A percentile compares a stretch with the other conserved stretches of the same genome.
Evolutionary conservation across 1,140 invertebrate genomes (phyloP).

Genomic region (Andrena cerasifolii): DNA sequence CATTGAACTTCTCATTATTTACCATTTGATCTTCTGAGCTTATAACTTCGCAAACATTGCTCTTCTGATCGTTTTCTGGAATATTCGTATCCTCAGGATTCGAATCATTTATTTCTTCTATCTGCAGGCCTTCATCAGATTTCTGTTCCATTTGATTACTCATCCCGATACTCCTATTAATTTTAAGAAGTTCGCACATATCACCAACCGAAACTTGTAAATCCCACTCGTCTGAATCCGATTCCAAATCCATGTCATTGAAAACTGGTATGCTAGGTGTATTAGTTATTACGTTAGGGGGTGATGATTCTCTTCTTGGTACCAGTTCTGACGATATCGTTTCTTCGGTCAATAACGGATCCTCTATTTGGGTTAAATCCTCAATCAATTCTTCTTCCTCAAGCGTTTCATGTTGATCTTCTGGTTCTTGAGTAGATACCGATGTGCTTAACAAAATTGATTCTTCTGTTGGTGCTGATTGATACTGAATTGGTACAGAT

Average conservation of each 20-base stretch:
- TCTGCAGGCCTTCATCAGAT: background rate
- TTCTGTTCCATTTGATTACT: background rate
- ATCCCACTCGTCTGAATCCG: slow-evolving; percentile 56
- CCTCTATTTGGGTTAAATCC: background rate
- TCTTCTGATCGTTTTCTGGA: background rate
- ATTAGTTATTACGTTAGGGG: background rate
- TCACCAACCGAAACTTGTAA: background rate
- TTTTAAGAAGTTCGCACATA: background rate
- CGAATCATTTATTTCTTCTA: background rate
- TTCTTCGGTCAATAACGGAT: background rate
- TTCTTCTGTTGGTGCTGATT: background rate
- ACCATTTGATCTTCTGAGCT: background rate
- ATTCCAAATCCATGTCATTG: slow-evolving; percentile 53
- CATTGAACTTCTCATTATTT: background rate
- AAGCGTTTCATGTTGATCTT: too few species aligned
- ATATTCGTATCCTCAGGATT: background rate
- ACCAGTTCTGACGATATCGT: background rate
- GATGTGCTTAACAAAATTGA: background rate
- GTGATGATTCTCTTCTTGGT: background rate
- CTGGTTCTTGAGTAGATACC: background rate
- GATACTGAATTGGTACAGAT: background rate
- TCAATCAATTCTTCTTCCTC: background rate
- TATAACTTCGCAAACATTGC: background rate
- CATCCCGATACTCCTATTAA: background rate
- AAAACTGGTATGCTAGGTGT: slow-evolving; percentile 9